Conservation (phyloP, 2,888 invertebrate species). For the Pegoplata infirma region DNA sequence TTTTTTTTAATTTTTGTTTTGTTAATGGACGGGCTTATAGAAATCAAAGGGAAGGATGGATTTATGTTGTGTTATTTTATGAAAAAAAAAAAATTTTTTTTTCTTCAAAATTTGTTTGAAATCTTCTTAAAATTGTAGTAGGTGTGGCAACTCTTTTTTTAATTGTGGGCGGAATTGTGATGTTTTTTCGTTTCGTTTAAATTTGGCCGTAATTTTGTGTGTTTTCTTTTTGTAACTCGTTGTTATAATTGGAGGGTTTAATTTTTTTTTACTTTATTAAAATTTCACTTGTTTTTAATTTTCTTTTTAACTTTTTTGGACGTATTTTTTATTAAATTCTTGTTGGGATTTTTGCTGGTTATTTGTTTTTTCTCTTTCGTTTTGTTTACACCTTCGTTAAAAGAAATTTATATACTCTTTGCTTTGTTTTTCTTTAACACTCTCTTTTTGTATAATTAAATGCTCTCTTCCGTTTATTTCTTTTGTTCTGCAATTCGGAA, state of each 20-base stretch:
- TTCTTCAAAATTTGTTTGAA: constrained; percentile 20
- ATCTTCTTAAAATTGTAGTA: constrained; percentile 49
- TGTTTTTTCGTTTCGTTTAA: constrained; percentile 54
- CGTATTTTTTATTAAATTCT: constrained; percentile 63
- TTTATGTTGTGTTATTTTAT: constrained; percentile 21
- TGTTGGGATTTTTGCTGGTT: constrained; percentile 37
- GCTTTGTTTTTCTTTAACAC: constrained; percentile 24
- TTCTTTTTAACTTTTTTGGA: constrained; percentile 59
- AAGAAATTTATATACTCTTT: constrained; percentile 13
- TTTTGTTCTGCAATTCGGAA: constrained; percentile 56
- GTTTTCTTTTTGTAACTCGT: constrained; percentile 48
- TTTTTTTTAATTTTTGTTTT: background rate
- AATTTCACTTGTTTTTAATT: constrained; percentile 52
- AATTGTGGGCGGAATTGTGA: constrained; percentile 73
- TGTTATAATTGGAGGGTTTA: constrained; percentile 72
- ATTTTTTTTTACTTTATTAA: constrained; percentile 57
- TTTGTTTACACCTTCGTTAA: constrained; percentile 7
- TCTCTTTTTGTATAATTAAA: constrained; percentile 61
- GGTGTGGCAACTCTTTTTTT: constrained; percentile 42
- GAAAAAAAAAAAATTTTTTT: constrained; percentile 23
- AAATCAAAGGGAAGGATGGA: constrained; percentile 55
- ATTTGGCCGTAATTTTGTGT: constrained; percentile 30
- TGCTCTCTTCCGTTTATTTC: constrained; percentile 50
- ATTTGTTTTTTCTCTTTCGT: constrained; percentile 6
- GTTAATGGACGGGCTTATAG: constrained; percentile 48